Evolutionary conservation across 2,797 vertebrate species (phyloP), one percentile per base, ranked within the genome.

Genomic region (Australoheros facetus): DNA sequence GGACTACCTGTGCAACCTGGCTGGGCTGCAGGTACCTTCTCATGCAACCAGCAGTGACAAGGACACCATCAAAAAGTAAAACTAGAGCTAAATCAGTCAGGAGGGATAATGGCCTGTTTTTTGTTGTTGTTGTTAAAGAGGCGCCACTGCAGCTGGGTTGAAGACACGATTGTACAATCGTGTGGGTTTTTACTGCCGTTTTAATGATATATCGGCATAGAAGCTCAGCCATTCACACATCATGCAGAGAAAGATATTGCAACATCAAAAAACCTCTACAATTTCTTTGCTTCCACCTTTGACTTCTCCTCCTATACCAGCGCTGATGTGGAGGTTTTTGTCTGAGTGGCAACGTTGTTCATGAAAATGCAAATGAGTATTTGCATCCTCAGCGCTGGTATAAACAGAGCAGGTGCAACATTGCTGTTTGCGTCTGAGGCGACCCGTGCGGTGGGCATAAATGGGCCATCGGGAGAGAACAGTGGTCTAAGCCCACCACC

Each of bases 271-370:
- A 34, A 37, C 2, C 34, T 3, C 42, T 45, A 2, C 1, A 48
- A 0, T 0, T 37, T 23, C 9, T 37, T 37, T 11, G 10, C 37
- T 37, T 11, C 9, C 37, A 37, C 9, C 37, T 37, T 42, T 23
- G 59, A 5, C 0, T 16, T n/a, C 34, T 23, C 37, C 2, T 5
- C 8, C 34, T 62, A 13, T 62, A 42, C 4, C 4, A 62, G n/a
- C 21, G 14, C 60, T 17, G 21, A 10, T 45, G 60, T 64, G 21
- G 0, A 64, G 37, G 14, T 39, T 64, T 42, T 42, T 16, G 37
- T 37, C 34, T 10, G 34, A 37, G 8, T 37, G 5, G 17, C 7
- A 21, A 30, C 34, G 42, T 62, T 21, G 21, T 42, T 42, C 37
- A 62, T 37, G 37, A 62, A 13, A 17, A 14, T 10, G 39, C 34